phyloP scores from a whole-genome alignment of 1,140 invertebrate genomes.

The Brachionus calyciflorus region DNA sequence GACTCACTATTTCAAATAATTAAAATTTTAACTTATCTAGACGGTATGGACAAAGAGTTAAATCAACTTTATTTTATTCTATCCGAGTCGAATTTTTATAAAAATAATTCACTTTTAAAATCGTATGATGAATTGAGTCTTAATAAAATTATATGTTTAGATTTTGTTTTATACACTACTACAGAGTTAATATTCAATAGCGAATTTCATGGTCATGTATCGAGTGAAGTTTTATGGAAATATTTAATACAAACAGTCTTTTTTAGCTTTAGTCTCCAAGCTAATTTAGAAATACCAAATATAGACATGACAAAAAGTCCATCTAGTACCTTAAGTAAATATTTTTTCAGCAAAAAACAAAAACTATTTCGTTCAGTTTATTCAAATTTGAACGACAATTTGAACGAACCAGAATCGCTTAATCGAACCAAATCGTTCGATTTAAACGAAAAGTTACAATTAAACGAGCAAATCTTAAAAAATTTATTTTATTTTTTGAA shows the following conservation, averaged over 20 bases:
- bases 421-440: slow-evolving; percentile 31
- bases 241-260: background rate
- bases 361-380: slow-evolving; percentile 28
- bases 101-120: background rate
- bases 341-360: slow-evolving; percentile 10
- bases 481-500: slow-evolving; percentile 26
- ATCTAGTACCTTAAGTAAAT: background rate
- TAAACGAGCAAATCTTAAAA: slow-evolving; percentile 9
- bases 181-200: background rate
- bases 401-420: background rate
- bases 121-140: background rate
- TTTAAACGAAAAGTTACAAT: background rate
- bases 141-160: slow-evolving; percentile 28
- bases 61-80: slow-evolving; percentile 20
- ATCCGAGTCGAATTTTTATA: slow-evolving; percentile 29
- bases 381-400: slow-evolving; percentile 39
- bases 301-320: background rate
- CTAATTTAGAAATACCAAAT: background rate
- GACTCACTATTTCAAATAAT: slow-evolving; percentile 15
- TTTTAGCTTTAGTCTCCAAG: slow-evolving; percentile 4
- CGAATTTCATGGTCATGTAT: background rate
- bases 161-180: slow-evolving; percentile 1
- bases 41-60: slow-evolving; percentile 17
- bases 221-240: slow-evolving; percentile 8
- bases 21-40: background rate